These are phyloP conservation scores for Esox lucius DNA, from an alignment of 2,797 vertebrate genomes.

Conservation along the genomic window DNA sequence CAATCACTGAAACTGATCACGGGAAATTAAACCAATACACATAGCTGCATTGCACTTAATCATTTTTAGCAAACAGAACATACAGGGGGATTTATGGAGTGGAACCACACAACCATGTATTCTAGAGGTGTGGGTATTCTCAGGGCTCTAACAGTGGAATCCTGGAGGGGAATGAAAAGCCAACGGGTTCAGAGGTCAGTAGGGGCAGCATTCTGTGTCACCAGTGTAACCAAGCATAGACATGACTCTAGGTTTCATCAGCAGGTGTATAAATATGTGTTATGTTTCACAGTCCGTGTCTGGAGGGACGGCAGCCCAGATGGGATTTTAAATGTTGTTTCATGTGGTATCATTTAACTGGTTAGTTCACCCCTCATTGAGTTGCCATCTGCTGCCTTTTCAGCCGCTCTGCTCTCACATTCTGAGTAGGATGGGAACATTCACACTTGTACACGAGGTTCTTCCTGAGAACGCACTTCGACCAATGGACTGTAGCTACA, in stretches of 20 bases:
- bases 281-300: slow-evolving; percentile 72
- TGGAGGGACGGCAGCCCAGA: slow-evolving; percentile 79
- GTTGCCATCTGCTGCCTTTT: slow-evolving; percentile 88
- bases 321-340: slow-evolving; percentile 87
- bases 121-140: not conserved
- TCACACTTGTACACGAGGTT: slow-evolving; percentile 41
- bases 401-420: slow-evolving; percentile 31
- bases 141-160: slow-evolving; percentile 29
- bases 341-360: slow-evolving; percentile 84
- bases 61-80: slow-evolving; percentile 55
- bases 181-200: slow-evolving; percentile 66
- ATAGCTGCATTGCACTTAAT: slow-evolving; percentile 45
- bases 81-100: slow-evolving; percentile 24
- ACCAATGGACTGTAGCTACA: slow-evolving; percentile 46
- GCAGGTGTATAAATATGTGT: slow-evolving; percentile 76
- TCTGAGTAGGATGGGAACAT: slow-evolving; percentile 44
- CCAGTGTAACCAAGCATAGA: slow-evolving; percentile 64
- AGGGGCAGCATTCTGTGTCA: slow-evolving; percentile 57
- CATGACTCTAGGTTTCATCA: slow-evolving; percentile 68
- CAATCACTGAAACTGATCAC: not conserved
- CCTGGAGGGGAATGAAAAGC: slow-evolving; percentile 39
- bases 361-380: slow-evolving; percentile 91
- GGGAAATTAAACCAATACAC: slow-evolving; percentile 46
- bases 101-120: not conserved
- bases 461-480: slow-evolving; percentile 37